phyloP scores from a whole-genome alignment of 1,140 invertebrate species.

The Anastatus disparis region DNA sequence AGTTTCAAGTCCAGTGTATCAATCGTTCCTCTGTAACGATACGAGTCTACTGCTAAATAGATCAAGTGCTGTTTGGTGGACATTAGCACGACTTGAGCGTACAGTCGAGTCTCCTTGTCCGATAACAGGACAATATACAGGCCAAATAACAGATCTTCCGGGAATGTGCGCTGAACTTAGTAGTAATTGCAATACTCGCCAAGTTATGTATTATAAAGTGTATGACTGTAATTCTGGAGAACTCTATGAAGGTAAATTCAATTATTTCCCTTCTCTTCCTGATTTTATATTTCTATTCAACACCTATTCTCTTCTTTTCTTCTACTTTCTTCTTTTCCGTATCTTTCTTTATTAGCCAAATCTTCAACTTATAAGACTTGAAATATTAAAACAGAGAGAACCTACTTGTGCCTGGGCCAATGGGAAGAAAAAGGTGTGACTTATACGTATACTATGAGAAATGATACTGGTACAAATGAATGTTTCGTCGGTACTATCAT shows the following conservation, averaged over 20 bases:
- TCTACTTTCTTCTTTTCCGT: neutral
- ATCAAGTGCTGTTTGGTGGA: constrained; percentile 69
- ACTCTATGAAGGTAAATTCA: constrained; percentile 72
- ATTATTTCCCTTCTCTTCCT: neutral
- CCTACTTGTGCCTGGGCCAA: constrained; percentile 78
- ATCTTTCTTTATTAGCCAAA: constrained; percentile 11
- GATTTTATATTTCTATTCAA: neutral
- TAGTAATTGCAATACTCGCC: constrained; percentile 76
- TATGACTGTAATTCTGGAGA: constrained; percentile 72
- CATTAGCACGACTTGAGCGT: constrained; percentile 67
- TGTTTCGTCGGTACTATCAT: constrained; percentile 79
- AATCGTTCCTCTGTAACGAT: constrained; percentile 60
- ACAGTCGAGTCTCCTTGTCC: constrained; percentile 72
- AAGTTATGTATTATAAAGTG: constrained; percentile 80
- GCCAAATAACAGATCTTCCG: constrained; percentile 73
- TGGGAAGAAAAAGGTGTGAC: constrained; percentile 76
- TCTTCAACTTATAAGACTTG: no score
- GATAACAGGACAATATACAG: constrained; percentile 76
- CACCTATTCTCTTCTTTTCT: neutral
- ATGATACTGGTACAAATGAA: constrained; percentile 74
- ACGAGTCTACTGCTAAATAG: constrained; percentile 54
- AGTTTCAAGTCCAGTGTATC: constrained; percentile 53
- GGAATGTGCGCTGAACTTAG: constrained; percentile 78
- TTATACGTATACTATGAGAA: constrained; percentile 77
- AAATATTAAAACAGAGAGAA: constrained; percentile 68